These are phyloP conservation scores for Drosophila neotestacea DNA, from an alignment of 2,888 invertebrate genomes.

Conservation along the genomic window DNA sequence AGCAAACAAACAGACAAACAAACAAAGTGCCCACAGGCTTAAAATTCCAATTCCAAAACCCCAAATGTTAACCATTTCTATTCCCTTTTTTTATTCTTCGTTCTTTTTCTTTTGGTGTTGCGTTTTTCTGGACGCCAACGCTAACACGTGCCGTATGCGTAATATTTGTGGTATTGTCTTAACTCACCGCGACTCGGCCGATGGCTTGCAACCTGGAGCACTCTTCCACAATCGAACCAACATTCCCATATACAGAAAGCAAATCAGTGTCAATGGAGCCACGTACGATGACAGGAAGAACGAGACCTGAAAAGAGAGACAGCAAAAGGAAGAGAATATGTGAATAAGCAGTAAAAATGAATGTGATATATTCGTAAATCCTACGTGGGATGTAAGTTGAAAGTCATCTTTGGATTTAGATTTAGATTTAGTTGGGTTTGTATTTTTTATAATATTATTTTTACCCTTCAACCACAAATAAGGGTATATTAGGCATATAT, in stretches of 20 bases:
- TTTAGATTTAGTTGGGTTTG: neutral
- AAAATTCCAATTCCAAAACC: conserved; percentile 35
- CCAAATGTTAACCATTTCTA: conserved; percentile 13
- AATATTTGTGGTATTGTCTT: conserved; percentile 30
- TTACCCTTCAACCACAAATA: too few species aligned
- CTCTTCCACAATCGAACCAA: conserved; percentile 93
- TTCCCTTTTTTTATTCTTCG: neutral
- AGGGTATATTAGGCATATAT: too few species aligned
- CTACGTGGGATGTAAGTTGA: neutral
- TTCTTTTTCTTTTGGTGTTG: neutral
- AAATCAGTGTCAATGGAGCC: conserved; percentile 94
- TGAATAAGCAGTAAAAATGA: neutral
- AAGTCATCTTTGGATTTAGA: conserved; percentile 5
- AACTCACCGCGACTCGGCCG: conserved; percentile 88
- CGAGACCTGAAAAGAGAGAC: conserved; percentile 87
- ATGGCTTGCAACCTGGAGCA: conserved; percentile 92
- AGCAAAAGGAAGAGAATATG: neutral
- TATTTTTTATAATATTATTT: too few species aligned
- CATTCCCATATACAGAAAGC: conserved; percentile 95
- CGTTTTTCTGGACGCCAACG: neutral
- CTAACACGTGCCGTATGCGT: conserved; percentile 42
- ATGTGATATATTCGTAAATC: neutral
- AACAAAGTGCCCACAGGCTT: conserved; percentile 31
- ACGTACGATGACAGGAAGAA: conserved; percentile 96
- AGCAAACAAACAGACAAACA: conserved; percentile 32